phyloP scores from a whole-genome alignment of 1,140 invertebrate species.

The Diploscapter pachys region DNA sequence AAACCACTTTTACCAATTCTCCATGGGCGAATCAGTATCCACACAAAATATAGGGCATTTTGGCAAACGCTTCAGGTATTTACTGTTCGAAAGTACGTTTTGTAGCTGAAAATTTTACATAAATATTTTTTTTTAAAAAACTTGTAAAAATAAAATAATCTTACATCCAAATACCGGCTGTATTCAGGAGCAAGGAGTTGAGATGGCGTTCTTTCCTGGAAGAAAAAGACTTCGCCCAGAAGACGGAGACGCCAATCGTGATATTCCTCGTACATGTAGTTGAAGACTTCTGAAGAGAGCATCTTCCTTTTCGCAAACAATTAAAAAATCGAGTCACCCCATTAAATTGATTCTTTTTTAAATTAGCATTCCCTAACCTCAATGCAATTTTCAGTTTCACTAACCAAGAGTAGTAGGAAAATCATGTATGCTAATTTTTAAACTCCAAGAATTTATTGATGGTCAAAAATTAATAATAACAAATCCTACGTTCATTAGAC shows the following conservation, averaged over 20 bases:
- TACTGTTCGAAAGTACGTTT: constrained; percentile 6
- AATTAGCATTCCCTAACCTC: too few species aligned
- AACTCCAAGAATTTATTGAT: too few species aligned
- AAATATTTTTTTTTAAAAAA: constrained; percentile 7
- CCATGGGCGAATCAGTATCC: constrained; percentile 26
- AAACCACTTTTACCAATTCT: constrained; percentile 15
- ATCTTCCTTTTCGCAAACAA: not conserved
- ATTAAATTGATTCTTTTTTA: too few species aligned
- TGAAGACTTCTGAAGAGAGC: not conserved
- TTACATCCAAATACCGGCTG: constrained; percentile 5
- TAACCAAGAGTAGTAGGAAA: too few species aligned
- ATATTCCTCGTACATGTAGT: not conserved
- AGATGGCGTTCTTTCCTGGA: constrained; percentile 10
- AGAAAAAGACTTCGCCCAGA: constrained; percentile 5
- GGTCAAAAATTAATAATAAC: too few species aligned
- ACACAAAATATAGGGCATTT: constrained; percentile 24
- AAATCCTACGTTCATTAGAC: too few species aligned
- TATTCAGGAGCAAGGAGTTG: constrained; percentile 2
- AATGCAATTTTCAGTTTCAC: too few species aligned
- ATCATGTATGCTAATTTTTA: too few species aligned
- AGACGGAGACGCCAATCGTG: not conserved
- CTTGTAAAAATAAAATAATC: not conserved
- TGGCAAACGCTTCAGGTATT: constrained; percentile 20
- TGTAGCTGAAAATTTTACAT: not conserved
- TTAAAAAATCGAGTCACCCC: not conserved